A percentile compares a stretch with the other conserved stretches of the same genome.
Conservation (phyloP, 2,113 vertebrate genomes). For the Toxostoma redivivum region DNA sequence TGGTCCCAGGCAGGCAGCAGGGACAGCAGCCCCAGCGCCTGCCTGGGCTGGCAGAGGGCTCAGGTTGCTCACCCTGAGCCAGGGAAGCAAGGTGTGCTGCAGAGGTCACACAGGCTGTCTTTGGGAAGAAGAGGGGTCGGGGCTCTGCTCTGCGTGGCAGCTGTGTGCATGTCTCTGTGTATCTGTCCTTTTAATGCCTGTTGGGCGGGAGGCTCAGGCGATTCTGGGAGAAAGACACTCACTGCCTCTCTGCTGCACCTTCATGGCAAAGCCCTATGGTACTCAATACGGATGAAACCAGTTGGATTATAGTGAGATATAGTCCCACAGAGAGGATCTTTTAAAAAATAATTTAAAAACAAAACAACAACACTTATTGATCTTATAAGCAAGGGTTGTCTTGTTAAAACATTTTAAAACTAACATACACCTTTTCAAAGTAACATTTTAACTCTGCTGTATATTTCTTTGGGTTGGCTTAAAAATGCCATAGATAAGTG, state of each 20-base stretch:
- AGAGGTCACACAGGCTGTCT: neutral
- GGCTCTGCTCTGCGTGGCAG: neutral
- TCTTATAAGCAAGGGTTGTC: neutral
- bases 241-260: fast-evolving
- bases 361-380: fast-evolving
- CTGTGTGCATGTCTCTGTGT: neutral
- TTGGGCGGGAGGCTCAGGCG: neutral
- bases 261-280: fast-evolving
- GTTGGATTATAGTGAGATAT: neutral
- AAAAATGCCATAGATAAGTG: neutral
- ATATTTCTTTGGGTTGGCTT: neutral
- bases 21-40: neutral
- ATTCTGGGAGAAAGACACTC: neutral
- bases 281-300: neutral
- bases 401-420: neutral
- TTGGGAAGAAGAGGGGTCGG: neutral
- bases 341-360: neutral
- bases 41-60: neutral
- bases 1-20: neutral
- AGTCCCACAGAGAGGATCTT: neutral
- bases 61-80: constrained; percentile 50
- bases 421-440: neutral
- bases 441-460: neutral
- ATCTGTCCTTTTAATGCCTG: neutral
- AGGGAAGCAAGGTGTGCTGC: neutral